phyloP scores from a whole-genome alignment of 2,113 vertebrate genomes.

The Phyllopteryx taeniolatus region DNA sequence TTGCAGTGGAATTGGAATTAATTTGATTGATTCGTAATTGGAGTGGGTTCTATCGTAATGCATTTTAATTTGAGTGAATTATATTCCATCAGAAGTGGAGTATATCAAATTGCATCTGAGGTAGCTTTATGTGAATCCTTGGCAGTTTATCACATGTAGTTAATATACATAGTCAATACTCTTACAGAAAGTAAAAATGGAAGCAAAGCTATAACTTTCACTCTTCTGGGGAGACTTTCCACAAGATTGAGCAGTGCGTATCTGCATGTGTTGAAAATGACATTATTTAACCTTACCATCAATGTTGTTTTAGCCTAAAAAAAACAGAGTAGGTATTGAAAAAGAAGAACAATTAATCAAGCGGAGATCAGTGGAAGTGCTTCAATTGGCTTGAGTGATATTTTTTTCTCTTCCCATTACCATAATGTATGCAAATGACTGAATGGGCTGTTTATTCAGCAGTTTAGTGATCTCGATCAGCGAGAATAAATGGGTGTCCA shows the following conservation, averaged over 20 bases:
- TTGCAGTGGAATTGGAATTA: no score
- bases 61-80: no score
- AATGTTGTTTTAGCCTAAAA: background rate
- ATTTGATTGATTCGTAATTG: no score
- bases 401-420: constrained; percentile 68
- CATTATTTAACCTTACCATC: background rate
- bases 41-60: no score
- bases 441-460: constrained; percentile 75
- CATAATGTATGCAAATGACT: constrained; percentile 77
- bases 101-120: no score
- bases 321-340: background rate
- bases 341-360: background rate
- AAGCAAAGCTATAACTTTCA: no score
- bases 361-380: constrained; percentile 36
- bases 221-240: no score
- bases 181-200: no score
- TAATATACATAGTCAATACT: no score
- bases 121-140: no score
- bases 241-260: background rate
- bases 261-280: background rate
- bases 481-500: constrained; percentile 71
- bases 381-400: constrained; percentile 65
- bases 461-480: constrained; percentile 74
- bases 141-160: no score
- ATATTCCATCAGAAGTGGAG: no score